A percentile compares a stretch with the other conserved stretches of the same genome.
Conservation (phyloP, 2,113 vertebrate species). For the Mixornis gularis region DNA sequence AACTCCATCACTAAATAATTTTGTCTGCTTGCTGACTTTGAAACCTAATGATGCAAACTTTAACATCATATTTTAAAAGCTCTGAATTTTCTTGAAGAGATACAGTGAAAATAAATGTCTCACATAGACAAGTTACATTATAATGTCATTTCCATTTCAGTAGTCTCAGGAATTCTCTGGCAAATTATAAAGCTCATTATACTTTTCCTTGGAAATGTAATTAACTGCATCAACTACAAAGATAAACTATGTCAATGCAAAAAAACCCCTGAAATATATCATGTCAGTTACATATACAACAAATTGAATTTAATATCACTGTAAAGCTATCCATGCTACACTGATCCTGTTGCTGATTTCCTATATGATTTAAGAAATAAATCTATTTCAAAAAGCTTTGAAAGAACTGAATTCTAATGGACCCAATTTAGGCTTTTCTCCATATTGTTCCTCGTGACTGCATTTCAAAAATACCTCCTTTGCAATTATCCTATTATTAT, state of each 20-base stretch:
- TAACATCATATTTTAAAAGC: background rate
- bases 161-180: background rate
- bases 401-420: background rate
- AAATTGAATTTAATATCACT: background rate
- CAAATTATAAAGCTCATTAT: background rate
- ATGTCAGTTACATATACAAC: background rate
- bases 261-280: background rate
- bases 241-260: background rate
- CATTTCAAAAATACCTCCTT: background rate
- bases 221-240: background rate
- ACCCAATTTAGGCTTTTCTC: background rate
- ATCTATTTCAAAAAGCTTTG: background rate
- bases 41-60: background rate
- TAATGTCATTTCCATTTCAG: background rate
- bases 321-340: background rate
- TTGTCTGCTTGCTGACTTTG: conserved; percentile 1
- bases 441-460: fast-evolving
- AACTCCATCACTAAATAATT: background rate
- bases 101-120: background rate
- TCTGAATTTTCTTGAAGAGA: background rate
- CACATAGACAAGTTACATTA: background rate
- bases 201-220: background rate
- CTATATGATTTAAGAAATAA: background rate
- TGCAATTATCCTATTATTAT: background rate
- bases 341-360: background rate